Percentiles rank a stretch among this genome's conserved stretches.
Evolutionary conservation across 2,113 vertebrate genomes (phyloP).

Genomic region (Leucosticte australis): DNA sequence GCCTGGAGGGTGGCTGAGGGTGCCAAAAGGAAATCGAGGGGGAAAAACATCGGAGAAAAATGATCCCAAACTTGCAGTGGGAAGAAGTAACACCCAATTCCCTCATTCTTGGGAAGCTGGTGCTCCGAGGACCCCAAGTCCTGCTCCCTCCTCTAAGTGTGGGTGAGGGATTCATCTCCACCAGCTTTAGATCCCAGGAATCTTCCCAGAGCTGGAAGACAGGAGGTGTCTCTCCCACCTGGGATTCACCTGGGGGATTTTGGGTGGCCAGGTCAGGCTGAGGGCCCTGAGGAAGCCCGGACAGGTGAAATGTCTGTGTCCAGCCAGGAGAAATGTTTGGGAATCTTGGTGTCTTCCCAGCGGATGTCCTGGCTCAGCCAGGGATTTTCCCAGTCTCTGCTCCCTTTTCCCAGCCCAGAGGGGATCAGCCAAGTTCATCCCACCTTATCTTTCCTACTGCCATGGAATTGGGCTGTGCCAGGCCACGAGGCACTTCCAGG

Average conservation of each 20-base stretch:
- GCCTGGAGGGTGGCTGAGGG: neutral
- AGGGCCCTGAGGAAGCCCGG: neutral
- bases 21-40: accelerated
- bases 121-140: neutral
- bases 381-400: too few species aligned
- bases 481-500: neutral
- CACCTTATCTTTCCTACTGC: neutral
- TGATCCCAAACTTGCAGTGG: accelerated
- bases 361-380: neutral
- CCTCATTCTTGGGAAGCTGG: accelerated
- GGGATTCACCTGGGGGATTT: neutral
- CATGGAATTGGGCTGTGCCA: neutral
- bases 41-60: neutral
- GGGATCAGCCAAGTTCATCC: accelerated
- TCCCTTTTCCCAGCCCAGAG: neutral
- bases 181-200: neutral
- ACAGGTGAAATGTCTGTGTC: neutral
- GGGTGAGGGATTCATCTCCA: neutral
- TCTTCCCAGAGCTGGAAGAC: neutral
- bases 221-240: neutral
- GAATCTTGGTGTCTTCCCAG: neutral
- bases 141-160: neutral
- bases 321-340: neutral
- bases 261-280: neutral
- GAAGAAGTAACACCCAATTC: neutral